Conservation (phyloP, 2,113 vertebrate species). For the Meleagris gallopavo region DNA sequence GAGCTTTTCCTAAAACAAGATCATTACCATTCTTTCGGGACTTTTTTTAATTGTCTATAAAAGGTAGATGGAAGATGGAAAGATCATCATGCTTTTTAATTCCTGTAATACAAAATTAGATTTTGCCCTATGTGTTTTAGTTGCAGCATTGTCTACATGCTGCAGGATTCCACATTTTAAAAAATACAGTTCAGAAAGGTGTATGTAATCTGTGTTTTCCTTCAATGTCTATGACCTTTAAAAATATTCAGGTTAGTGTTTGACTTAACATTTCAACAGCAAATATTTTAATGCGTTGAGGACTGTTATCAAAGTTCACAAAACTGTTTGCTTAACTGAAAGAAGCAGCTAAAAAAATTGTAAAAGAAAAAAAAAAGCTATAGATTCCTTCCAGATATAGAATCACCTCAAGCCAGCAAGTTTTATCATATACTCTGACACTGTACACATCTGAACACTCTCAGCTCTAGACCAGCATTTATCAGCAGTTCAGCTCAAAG, state of each 20-base stretch:
- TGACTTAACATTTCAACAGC: conserved; percentile 60
- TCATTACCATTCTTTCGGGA: background rate
- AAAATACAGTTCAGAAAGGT: background rate
- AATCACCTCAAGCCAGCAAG: background rate
- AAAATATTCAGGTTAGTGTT: conserved; percentile 38
- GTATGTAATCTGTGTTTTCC: background rate
- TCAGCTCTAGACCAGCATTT: background rate
- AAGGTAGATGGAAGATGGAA: background rate
- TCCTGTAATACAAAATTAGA: background rate
- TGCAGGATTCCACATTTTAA: background rate
- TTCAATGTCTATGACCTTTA: conserved; percentile 64
- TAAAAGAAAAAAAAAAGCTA: background rate
- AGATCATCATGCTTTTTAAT: background rate
- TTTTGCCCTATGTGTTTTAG: background rate
- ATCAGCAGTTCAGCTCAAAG: background rate
- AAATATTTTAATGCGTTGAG: conserved; percentile 59
- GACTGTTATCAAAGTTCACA: conserved; percentile 69
- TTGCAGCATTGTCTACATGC: background rate
- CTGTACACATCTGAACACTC: background rate
- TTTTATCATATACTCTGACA: background rate
- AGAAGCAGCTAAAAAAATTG: background rate
- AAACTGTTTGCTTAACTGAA: conserved; percentile 22
- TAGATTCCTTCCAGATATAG: background rate
- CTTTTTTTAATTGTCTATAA: background rate
- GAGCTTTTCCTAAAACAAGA: background rate